Conservation (phyloP, 2,797 vertebrate species). For the Synanceia verrucosa region DNA sequence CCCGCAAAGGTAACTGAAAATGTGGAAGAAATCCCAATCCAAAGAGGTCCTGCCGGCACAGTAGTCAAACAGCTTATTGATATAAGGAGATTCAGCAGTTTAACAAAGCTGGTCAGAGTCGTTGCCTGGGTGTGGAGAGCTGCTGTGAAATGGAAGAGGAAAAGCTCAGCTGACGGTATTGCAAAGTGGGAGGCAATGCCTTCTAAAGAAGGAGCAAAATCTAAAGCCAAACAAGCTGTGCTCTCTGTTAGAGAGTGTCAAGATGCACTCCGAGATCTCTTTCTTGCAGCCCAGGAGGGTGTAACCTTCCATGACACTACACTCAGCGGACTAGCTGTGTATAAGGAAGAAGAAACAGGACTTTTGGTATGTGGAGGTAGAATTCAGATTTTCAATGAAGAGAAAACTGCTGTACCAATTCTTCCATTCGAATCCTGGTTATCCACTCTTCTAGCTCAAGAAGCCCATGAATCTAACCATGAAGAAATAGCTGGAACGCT, state of each 20-base stretch:
- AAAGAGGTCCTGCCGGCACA: no score
- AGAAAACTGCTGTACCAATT: neutral
- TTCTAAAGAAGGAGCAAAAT: no score
- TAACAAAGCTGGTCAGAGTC: neutral
- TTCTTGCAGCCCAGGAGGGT: neutral
- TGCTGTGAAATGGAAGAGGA: neutral
- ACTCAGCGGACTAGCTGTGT: neutral
- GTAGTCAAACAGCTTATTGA: no score
- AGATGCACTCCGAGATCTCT: constrained; percentile 11
- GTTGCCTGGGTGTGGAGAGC: constrained; percentile 18
- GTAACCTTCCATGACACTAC: neutral
- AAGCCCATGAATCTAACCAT: neutral
- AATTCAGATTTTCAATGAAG: neutral
- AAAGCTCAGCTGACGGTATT: no score
- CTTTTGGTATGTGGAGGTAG: neutral
- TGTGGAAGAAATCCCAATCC: no score
- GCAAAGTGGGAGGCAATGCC: neutral
- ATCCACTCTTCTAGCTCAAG: neutral
- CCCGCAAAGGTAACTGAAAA: no score
- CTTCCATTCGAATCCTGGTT: neutral
- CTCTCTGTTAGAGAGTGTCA: neutral
- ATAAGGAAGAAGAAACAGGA: neutral
- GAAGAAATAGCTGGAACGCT: neutral
- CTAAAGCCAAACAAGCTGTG: neutral
- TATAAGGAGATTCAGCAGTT: constrained; percentile 2